A percentile compares a stretch with the other conserved stretches of the same genome.
Conservation (phyloP, 2,797 vertebrate genomes). For the Hyperoplus immaculatus region DNA sequence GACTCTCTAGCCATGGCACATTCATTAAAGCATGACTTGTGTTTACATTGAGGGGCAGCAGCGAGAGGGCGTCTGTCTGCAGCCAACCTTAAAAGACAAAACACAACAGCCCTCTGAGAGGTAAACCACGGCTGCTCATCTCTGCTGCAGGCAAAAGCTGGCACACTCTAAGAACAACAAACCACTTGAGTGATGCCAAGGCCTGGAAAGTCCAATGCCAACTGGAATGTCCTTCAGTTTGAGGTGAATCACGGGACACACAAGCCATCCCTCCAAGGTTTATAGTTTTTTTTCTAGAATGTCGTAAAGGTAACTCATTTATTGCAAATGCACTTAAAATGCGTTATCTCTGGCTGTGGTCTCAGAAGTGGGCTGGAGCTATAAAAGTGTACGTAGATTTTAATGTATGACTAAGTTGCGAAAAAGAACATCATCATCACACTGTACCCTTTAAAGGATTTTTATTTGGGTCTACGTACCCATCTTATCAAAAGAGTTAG, state of each 20-base stretch:
- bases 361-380: conserved; percentile 8
- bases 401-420: conserved; percentile 43
- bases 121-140: conserved; percentile 40
- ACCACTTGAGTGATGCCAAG: conserved; percentile 56
- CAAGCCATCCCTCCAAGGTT: conserved; percentile 27
- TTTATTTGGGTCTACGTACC: neutral
- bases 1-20: conserved; percentile 48
- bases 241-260: conserved; percentile 52
- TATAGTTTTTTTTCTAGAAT: conserved; percentile 31
- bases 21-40: conserved; percentile 58
- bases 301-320: conserved; percentile 35
- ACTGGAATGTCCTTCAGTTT: conserved; percentile 37
- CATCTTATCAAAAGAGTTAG: conserved; percentile 12
- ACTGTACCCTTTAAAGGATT: conserved; percentile 17
- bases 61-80: conserved; percentile 49
- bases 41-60: conserved; percentile 69
- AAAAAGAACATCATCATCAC: neutral
- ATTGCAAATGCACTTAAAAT: conserved; percentile 39
- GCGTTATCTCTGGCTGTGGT: conserved; percentile 42
- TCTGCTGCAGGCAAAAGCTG: conserved; percentile 51
- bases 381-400: conserved; percentile 2
- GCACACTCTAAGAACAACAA: conserved; percentile 50
- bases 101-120: conserved; percentile 57
- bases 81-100: conserved; percentile 72
- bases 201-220: conserved; percentile 52